Percentiles rank a stretch among this genome's conserved stretches.
phyloP scores from a whole-genome alignment of 2,888 invertebrate species.

The Atrina japonica region DNA sequence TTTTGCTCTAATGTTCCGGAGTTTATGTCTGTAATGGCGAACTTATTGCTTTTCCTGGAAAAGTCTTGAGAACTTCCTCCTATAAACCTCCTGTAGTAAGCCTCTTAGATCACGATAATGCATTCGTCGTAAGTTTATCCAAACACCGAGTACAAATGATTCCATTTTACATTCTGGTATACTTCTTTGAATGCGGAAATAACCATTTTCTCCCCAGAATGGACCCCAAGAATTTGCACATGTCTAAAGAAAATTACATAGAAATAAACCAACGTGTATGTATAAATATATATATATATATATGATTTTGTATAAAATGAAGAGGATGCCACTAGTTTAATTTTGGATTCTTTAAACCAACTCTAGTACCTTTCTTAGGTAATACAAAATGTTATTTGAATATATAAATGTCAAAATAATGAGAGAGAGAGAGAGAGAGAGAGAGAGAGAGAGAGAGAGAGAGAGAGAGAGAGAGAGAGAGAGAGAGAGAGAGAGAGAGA shows the following conservation, averaged over 20 bases:
- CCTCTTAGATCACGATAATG: constrained; percentile 11
- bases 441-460: too few relatives aligned
- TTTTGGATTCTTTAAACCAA: too few relatives aligned
- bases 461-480: too few relatives aligned
- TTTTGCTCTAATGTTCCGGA: too few relatives aligned
- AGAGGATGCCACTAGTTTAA: too few relatives aligned
- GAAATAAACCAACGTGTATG: neutral
- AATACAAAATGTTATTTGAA: too few relatives aligned
- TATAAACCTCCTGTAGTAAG: neutral
- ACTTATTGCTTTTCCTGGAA: constrained; percentile 14
- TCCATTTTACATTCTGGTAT: constrained; percentile 94
- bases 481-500: too few relatives aligned
- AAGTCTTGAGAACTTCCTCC: constrained; percentile 8
- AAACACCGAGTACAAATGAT: constrained; percentile 91
- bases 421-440: too few relatives aligned
- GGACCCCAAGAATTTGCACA: constrained; percentile 97
- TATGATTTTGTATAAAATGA: too few relatives aligned
- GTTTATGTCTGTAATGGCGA: constrained; percentile 4
- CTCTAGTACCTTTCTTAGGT: too few relatives aligned
- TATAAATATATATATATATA: too few relatives aligned
- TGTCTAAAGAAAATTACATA: constrained; percentile 84
- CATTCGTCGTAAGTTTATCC: constrained; percentile 80
- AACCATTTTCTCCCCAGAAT: constrained; percentile 95
- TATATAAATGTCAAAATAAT: too few relatives aligned
- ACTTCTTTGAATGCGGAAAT: constrained; percentile 92